Conservation (phyloP, 2,113 vertebrate species). For the Chloroceryle aenea region DNA sequence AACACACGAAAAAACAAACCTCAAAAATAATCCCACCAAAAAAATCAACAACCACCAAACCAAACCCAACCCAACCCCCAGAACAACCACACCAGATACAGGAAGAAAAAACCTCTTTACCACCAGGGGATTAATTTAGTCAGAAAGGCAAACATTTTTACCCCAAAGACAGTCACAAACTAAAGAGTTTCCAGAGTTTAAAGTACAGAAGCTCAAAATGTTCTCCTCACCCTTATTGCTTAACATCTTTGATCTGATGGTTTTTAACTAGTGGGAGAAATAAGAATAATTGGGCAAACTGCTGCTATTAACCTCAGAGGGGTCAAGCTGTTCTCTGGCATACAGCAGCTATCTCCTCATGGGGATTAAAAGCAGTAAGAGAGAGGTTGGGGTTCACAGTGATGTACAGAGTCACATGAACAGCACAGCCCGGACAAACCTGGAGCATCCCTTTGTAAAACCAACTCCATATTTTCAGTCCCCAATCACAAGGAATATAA, state of each 20-base stretch:
- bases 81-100: neutral
- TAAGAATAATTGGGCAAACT: neutral
- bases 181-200: neutral
- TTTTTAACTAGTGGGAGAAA: neutral
- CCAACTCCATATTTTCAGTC: neutral
- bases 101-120: neutral
- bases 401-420: neutral
- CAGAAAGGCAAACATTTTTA: neutral
- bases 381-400: neutral
- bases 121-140: neutral
- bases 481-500: neutral
- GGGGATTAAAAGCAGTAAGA: neutral
- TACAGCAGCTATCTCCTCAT: neutral
- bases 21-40: no score
- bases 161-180: neutral
- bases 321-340: neutral
- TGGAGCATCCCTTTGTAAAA: neutral
- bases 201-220: neutral
- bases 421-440: neutral
- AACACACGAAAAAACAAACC: no score
- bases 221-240: neutral
- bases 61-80: no score
- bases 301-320: neutral
- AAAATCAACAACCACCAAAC: no score
- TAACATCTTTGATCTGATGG: neutral